Percentiles rank a stretch among this genome's conserved stretches.
These are phyloP conservation scores for Tachina lurida DNA, from an alignment of 2,888 invertebrate genomes.

Conservation along the genomic window DNA sequence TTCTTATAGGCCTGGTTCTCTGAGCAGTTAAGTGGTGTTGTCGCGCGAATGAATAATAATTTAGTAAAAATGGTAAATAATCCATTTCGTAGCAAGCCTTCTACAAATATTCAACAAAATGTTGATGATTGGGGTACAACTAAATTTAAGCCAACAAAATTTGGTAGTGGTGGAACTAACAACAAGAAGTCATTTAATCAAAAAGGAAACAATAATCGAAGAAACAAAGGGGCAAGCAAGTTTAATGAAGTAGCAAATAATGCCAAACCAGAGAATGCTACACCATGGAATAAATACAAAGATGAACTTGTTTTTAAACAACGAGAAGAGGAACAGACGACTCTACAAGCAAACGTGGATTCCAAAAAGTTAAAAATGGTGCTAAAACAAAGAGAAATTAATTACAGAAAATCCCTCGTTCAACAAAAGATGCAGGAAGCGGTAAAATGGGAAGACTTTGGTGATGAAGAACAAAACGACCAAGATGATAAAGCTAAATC, in stretches of 20 bases:
- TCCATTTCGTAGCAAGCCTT: conserved; percentile 57
- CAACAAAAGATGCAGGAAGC: conserved; percentile 74
- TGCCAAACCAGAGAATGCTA: conserved; percentile 72
- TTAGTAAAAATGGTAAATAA: conserved; percentile 56
- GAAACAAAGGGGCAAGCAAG: conserved; percentile 63
- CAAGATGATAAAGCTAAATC: conserved; percentile 27
- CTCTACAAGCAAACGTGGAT: conserved; percentile 67
- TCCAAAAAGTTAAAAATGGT: conserved; percentile 73
- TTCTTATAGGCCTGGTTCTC: too few species aligned
- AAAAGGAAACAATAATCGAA: conserved; percentile 25
- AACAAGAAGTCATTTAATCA: conserved; percentile 6
- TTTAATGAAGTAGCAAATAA: conserved; percentile 64
- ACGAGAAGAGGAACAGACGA: conserved; percentile 69
- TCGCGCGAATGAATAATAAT: neutral
- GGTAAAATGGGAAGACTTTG: conserved; percentile 78
- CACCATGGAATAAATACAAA: conserved; percentile 79
- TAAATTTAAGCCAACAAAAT: conserved; percentile 67
- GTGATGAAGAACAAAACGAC: conserved; percentile 63
- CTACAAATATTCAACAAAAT: conserved; percentile 16
- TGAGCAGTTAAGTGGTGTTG: too few species aligned
- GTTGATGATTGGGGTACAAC: conserved; percentile 69
- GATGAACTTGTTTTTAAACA: conserved; percentile 76
- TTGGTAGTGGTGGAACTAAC: neutral
- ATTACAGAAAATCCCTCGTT: conserved; percentile 76
- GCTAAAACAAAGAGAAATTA: conserved; percentile 76